Evolutionary conservation across 2,113 vertebrate species (phyloP), one percentile per base, ranked within the genome.

Genomic region (Rostratula benghalensis): DNA sequence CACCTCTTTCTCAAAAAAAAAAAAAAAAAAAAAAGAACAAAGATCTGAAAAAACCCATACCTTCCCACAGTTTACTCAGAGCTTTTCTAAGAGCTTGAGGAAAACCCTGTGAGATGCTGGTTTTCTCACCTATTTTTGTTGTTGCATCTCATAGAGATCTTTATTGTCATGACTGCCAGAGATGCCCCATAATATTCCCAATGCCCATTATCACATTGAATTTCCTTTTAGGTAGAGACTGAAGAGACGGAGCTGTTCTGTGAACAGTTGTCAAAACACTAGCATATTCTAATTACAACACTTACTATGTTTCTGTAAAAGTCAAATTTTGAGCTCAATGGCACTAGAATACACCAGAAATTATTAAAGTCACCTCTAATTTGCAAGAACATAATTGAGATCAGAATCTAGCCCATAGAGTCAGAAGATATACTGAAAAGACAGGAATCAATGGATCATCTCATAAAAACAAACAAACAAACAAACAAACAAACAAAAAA

Each of bases 261-360:
- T 20, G 30, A 90, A 50, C 57, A 57, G 77, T 53, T 95, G 96
- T 94, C 94, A 96, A 96, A 96, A 96, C 84, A 84, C 57, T 82
- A 69, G 74, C 46, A 79, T 84, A 76, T 87, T 91, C 81, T 91
- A 87, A 95, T 95, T 90, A 89, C 78, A 81, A 69, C 70, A 89
- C n/a, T 94, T 92, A 80, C 68, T 80, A 39, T 92, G 69, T 91
- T 93, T 89, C 86, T 69, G 33, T 83, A 76, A 54, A 87, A 91
- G 61, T 75, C 37, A 65, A 20, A 94, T 76, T 75, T 81, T 69
- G 77, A 92, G 87, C 20, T 84, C 67, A 79, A 15, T 46, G 73
- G 50, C 83, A 51, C 31, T 46, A 73, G 53, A 71, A 90, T 89
- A 82, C 89, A 91, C 11, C 17, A 81, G 39, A 90, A 4, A 1